Conservation (phyloP, 2,888 invertebrate species). For the Schizaphis graminum region DNA sequence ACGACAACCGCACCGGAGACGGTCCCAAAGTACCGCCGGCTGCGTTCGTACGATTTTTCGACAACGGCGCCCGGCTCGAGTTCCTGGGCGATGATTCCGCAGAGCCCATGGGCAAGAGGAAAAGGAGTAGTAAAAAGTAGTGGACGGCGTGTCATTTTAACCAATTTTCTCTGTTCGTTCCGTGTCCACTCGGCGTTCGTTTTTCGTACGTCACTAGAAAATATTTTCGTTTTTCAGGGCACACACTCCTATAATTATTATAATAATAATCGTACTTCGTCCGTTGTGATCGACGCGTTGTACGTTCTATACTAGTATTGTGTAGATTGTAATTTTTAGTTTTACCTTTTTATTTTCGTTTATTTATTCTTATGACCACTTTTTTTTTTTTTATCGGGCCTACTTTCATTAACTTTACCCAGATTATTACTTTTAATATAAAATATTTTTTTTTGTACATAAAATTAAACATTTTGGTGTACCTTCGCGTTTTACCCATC, state of each 20-base stretch:
- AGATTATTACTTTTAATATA: background rate
- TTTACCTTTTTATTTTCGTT: background rate
- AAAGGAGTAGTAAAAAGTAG: constrained; percentile 11
- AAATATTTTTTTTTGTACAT: background rate
- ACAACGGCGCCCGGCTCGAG: background rate
- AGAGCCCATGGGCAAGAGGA: background rate
- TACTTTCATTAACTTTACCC: background rate
- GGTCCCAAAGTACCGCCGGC: background rate
- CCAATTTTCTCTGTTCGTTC: background rate
- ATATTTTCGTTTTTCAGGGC: background rate
- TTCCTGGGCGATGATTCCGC: background rate
- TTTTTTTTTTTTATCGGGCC: background rate
- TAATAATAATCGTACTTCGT: background rate
- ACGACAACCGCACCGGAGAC: constrained; percentile 26
- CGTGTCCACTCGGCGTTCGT: background rate
- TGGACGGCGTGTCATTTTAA: background rate
- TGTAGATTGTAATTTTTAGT: background rate
- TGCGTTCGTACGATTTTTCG: background rate
- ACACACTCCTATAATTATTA: background rate
- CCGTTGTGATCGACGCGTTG: background rate
- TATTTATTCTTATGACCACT: background rate
- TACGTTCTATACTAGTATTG: background rate
- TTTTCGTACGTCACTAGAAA: background rate
- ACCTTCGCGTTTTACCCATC: background rate
- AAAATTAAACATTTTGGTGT: background rate